Percentiles rank a stretch among this genome's conserved stretches.
These are phyloP conservation scores for Diplodus sargus DNA, from an alignment of 2,797 vertebrate species.

Conservation along the genomic window DNA sequence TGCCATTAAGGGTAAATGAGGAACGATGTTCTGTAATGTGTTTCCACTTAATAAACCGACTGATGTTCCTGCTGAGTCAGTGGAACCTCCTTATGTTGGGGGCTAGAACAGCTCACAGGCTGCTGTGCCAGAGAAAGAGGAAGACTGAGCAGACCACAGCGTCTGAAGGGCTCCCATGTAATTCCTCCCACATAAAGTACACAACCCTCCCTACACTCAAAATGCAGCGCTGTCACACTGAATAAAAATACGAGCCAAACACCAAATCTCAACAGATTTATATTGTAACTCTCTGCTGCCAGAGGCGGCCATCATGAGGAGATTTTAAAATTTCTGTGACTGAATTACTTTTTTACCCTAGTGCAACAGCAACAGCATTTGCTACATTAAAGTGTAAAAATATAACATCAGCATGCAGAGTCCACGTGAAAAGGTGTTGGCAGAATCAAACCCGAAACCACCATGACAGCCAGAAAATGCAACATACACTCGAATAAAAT, in stretches of 20 bases:
- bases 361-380: not conserved
- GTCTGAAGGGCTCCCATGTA: slow-evolving; percentile 39
- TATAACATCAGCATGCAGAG: not conserved
- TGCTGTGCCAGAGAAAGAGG: slow-evolving; percentile 32
- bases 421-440: not conserved
- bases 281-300: slow-evolving; percentile 5
- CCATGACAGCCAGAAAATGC: not conserved
- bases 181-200: slow-evolving; percentile 43
- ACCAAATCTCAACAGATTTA: slow-evolving; percentile 10
- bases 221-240: slow-evolving; percentile 22
- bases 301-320: not conserved
- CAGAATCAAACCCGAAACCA: not conserved
- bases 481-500: not conserved
- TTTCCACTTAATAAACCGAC: slow-evolving; percentile 62
- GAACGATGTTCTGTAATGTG: slow-evolving; percentile 57
- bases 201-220: slow-evolving; percentile 11
- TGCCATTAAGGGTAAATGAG: slow-evolving; percentile 51
- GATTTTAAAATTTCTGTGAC: not conserved
- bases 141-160: slow-evolving; percentile 36
- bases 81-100: slow-evolving; percentile 47
- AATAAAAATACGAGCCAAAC: slow-evolving; percentile 16
- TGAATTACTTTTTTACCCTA: not conserved
- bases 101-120: slow-evolving; percentile 32
- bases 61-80: slow-evolving; percentile 67
- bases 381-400: no score